Conservation (phyloP, 2,888 invertebrate species). For the Cataglyphis rosenhaueri region DNA sequence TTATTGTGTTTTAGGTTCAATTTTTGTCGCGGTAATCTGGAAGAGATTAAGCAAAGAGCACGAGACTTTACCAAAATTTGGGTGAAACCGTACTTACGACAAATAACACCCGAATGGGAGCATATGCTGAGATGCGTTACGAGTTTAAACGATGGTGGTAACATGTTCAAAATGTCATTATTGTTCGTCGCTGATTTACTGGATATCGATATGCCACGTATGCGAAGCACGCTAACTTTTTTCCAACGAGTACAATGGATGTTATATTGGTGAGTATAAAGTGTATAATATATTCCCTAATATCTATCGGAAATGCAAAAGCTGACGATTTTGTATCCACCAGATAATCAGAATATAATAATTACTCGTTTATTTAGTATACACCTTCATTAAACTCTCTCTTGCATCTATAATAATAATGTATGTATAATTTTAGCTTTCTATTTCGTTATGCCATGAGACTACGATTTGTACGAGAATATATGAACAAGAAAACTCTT, state of each 20-base stretch:
- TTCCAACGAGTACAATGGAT: neutral
- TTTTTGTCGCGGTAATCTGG: neutral
- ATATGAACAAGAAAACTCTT: neutral
- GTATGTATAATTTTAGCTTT: constrained; percentile 13
- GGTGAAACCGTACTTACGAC: neutral
- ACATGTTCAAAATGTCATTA: neutral
- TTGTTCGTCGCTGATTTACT: neutral
- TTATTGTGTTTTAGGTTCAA: constrained; percentile 13
- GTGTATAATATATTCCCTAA: neutral
- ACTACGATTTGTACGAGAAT: neutral
- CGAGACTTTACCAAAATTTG: neutral
- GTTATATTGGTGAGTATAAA: neutral
- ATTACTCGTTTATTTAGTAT: neutral
- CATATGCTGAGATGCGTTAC: neutral
- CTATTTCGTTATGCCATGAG: neutral
- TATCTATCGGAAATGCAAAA: no score
- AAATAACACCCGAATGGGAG: constrained; percentile 20
- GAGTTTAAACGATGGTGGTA: neutral
- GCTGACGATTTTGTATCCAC: neutral
- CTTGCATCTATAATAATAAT: neutral
- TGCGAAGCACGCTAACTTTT: neutral
- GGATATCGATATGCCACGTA: constrained; percentile 18
- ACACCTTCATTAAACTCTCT: neutral
- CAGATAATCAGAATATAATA: neutral
- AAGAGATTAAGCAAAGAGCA: constrained; percentile 2